phyloP scores from a whole-genome alignment of 2,888 invertebrate genomes.

The Eupithecia insigniata region DNA sequence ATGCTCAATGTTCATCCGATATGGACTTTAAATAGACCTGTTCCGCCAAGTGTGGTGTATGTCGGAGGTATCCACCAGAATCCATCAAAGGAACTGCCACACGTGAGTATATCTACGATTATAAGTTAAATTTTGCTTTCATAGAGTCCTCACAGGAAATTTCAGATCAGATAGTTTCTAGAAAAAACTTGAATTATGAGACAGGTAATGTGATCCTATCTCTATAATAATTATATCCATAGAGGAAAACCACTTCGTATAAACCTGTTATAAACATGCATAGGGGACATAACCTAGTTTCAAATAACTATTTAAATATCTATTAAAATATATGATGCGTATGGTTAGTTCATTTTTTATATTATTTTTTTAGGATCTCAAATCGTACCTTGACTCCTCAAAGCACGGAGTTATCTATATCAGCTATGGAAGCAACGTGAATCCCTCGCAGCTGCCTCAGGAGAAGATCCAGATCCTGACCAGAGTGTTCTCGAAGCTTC shows the following conservation, averaged over 20 bases:
- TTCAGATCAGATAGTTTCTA: neutral
- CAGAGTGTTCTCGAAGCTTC: constrained; percentile 62
- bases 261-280: too few relatives aligned
- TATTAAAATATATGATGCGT: neutral
- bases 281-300: too few relatives aligned
- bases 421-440: constrained; percentile 71
- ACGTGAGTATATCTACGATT: constrained; percentile 50
- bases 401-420: constrained; percentile 71
- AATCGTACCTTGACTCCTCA: constrained; percentile 64
- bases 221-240: too few relatives aligned
- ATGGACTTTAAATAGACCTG: constrained; percentile 62
- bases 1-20: constrained; percentile 68
- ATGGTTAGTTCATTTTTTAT: too few relatives aligned
- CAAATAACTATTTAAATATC: too few relatives aligned
- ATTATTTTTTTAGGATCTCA: constrained; percentile 60
- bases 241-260: too few relatives aligned
- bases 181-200: neutral
- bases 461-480: constrained; percentile 56
- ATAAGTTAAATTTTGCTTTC: neutral
- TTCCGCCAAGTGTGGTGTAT: constrained; percentile 64
- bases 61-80: constrained; percentile 69
- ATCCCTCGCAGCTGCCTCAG: constrained; percentile 57
- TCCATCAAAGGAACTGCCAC: constrained; percentile 60
- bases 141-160: neutral
- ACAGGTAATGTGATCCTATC: too few relatives aligned